These are phyloP conservation scores for Lophotis ruficrista DNA, from an alignment of 2,113 vertebrate genomes.

Conservation along the genomic window DNA sequence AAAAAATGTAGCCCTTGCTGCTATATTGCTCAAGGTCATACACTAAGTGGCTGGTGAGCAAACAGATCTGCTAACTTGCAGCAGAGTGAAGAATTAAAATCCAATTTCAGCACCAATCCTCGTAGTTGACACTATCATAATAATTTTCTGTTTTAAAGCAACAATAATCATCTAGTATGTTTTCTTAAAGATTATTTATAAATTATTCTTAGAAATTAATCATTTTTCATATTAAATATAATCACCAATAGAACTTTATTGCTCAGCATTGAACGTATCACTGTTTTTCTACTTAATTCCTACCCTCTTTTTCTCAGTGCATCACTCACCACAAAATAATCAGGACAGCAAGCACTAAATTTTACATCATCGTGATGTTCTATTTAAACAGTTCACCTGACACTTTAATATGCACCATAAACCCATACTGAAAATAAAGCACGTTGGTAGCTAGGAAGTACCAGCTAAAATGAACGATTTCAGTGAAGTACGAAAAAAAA, in stretches of 20 bases:
- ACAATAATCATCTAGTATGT: neutral
- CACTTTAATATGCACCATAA: neutral
- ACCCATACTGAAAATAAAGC: neutral
- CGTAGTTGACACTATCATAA: neutral
- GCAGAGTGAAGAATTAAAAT: neutral
- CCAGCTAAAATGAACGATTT: neutral
- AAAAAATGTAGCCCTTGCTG: neutral
- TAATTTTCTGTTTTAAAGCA: neutral
- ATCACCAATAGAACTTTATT: neutral
- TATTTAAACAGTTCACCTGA: neutral
- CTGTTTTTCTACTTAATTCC: neutral
- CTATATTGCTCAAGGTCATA: constrained; percentile 27
- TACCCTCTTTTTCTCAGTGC: neutral
- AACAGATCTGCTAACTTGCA: neutral
- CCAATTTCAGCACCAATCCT: neutral
- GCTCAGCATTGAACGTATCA: neutral
- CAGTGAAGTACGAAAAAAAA: neutral
- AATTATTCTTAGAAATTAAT: neutral
- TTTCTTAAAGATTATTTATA: neutral
- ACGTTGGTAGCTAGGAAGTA: neutral
- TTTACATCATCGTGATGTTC: rapidly evolving
- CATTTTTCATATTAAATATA: neutral
- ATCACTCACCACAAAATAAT: neutral
- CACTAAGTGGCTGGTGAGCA: neutral
- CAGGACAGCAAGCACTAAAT: neutral